Evolutionary conservation across 92 coral and sea anemone genomes (phyloP).

Genomic region (Epizoanthus scotinus): DNA sequence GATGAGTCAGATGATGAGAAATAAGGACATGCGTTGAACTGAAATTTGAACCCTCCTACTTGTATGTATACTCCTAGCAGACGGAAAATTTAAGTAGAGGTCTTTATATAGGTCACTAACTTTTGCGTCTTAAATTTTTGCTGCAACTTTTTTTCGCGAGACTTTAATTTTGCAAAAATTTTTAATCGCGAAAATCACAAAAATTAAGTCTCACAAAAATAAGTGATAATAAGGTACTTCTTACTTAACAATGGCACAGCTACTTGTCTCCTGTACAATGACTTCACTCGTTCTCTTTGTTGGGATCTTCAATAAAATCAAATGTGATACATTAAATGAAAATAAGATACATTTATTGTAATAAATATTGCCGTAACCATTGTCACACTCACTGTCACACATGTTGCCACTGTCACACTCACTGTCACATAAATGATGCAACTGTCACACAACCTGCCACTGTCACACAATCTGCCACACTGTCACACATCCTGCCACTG

Average conservation of each 20-base stretch:
- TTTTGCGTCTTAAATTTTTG: no score
- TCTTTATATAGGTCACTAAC: no score
- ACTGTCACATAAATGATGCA: neutral
- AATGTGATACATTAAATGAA: neutral
- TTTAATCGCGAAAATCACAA: no score
- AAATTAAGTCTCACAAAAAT: no score
- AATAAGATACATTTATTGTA: neutral
- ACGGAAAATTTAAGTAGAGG: no score
- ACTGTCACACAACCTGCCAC: neutral
- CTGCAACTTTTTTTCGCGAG: no score
- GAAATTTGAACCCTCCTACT: no score
- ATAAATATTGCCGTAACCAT: neutral
- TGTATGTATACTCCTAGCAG: no score
- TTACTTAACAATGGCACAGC: conserved; percentile 87
- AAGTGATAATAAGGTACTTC: no score
- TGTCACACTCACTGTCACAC: neutral
- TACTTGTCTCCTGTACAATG: conserved; percentile 79
- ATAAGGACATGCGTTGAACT: no score
- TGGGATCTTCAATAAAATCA: conserved; percentile 54
- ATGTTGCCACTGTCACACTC: neutral
- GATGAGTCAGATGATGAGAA: no score
- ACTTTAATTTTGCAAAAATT: no score
- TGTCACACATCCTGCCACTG: neutral
- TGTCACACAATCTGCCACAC: neutral
- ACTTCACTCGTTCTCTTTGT: conserved; percentile 80